Evolutionary conservation across 2,888 invertebrate species (phyloP), one percentile per base, ranked within the genome.

Genomic region (Scaptomyza cyrtandrae): DNA sequence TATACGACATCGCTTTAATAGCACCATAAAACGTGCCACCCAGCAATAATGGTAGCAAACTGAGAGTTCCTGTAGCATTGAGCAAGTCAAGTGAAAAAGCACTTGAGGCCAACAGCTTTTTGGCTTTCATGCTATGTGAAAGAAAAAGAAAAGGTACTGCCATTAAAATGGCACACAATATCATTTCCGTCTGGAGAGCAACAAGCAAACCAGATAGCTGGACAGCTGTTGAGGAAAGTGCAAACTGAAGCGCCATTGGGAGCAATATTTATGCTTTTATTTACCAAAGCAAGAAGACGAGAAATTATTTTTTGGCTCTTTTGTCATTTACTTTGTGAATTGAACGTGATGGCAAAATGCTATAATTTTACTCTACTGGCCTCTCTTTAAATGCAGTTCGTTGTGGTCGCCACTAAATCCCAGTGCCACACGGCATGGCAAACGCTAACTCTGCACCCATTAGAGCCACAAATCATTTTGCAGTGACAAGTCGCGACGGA

Each of bases 401-500:
- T 63, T 66, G 55, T 35, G 13, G 59, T 48, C 59, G 65, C 65
- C 65, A 60, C 74, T 10, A 50, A 65, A 62, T 59, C 59, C 14
- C 53, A 54, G 58, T 69, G 66, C 57, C 60, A 46, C 57, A 68
- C 56, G 62, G 72, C 72, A 44, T 57, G 16, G 41, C 16, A 41
- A 50, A 33, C 65, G 56, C 61, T 60, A 62, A 67, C 80, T 78
- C 59, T 67, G 59, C 56, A 70, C 45, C 73, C 68, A 78, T 84
- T 80, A 71, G 71, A 74, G 76, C 74, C 55, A 89, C 87, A 85
- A 85, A 89, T 85, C 84, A 85, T 89, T 89, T 85, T 76, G 88
- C 77, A 46, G 75, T 55, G 27, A 37, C 35, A 35, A 13, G 49
- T 37, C n/a, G 55, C 14, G 33, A 62, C 58, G 61, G 48, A 53